A percentile compares a stretch with the other conserved stretches of the same genome.
phyloP scores from a whole-genome alignment of 2,888 invertebrate genomes.

The Seira sanloemensis region DNA sequence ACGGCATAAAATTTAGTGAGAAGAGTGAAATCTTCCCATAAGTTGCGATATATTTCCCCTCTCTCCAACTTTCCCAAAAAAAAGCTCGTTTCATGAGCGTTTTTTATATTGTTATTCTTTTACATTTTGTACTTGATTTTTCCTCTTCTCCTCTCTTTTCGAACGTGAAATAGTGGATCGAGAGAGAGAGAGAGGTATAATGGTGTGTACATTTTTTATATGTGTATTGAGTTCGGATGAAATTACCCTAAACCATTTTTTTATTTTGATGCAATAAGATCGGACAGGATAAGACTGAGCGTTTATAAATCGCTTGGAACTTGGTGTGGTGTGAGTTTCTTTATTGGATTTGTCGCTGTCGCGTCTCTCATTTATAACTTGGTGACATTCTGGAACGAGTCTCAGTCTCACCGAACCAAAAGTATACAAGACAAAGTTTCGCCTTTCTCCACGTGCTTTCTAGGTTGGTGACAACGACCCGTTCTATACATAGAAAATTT shows the following conservation, averaged over 20 bases:
- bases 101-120: conserved; percentile 7
- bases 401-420: not conserved
- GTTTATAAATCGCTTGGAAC: conserved; percentile 65
- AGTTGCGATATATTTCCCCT: no score
- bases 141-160: not conserved
- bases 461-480: conserved; percentile 1
- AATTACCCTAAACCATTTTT: conserved; percentile 65
- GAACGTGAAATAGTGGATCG: not conserved
- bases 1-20: no score
- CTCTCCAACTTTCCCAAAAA: no score
- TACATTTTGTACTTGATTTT: not conserved
- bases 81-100: not conserved
- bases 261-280: conserved; percentile 66
- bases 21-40: no score
- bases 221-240: conserved; percentile 54
- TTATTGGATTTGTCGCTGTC: conserved; percentile 65
- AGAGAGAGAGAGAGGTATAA: not conserved
- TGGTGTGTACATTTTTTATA: not conserved
- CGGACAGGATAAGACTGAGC: conserved; percentile 65
- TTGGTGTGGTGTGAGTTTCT: conserved; percentile 60
- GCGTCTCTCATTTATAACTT: conserved; percentile 62
- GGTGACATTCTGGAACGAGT: conserved; percentile 60
- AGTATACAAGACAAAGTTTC: no score
- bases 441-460: not conserved
- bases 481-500: not conserved